These are phyloP conservation scores for Lepidostoma basale DNA, from an alignment of 1,140 invertebrate species.

Conservation along the genomic window DNA sequence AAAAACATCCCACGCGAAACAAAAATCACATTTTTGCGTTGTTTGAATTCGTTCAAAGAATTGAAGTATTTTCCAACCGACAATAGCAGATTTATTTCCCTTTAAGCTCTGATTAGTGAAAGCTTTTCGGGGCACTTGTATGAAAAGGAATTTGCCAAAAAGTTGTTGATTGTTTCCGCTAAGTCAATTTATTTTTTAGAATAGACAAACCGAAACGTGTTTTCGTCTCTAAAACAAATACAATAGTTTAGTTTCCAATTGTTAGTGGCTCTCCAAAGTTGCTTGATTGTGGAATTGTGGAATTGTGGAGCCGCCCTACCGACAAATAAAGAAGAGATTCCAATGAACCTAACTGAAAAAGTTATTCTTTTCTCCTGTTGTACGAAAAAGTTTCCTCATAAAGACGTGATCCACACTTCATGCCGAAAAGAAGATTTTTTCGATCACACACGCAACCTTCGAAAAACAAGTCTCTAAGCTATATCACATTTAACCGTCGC, in stretches of 20 bases:
- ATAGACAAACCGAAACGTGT: conserved; percentile 22
- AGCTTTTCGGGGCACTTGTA: background rate
- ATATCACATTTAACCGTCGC: too few species aligned
- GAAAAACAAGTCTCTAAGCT: too few species aligned
- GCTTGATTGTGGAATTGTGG: conserved; percentile 15
- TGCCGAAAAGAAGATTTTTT: too few species aligned
- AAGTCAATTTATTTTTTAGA: conserved; percentile 30
- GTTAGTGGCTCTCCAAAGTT: conserved; percentile 22
- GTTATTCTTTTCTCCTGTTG: conserved; percentile 20
- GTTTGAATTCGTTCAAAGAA: background rate
- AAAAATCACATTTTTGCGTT: too few species aligned
- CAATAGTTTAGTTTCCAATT: conserved; percentile 21
- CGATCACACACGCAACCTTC: too few species aligned
- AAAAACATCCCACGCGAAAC: too few species aligned
- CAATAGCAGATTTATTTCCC: background rate
- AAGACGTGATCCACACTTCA: conserved; percentile 32
- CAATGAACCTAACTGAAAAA: conserved; percentile 17
- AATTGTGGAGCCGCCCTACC: background rate
- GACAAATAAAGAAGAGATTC: conserved; percentile 9
- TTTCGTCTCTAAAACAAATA: conserved; percentile 12
- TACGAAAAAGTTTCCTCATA: conserved; percentile 25
- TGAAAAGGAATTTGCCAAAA: conserved; percentile 18
- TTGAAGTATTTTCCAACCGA: background rate
- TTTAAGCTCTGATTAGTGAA: conserved; percentile 4
- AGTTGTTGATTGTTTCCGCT: conserved; percentile 22